A percentile compares a stretch with the other conserved stretches of the same genome.
Evolutionary conservation across 2,888 invertebrate species (phyloP).

Genomic region (Cecidostiba fungosa): DNA sequence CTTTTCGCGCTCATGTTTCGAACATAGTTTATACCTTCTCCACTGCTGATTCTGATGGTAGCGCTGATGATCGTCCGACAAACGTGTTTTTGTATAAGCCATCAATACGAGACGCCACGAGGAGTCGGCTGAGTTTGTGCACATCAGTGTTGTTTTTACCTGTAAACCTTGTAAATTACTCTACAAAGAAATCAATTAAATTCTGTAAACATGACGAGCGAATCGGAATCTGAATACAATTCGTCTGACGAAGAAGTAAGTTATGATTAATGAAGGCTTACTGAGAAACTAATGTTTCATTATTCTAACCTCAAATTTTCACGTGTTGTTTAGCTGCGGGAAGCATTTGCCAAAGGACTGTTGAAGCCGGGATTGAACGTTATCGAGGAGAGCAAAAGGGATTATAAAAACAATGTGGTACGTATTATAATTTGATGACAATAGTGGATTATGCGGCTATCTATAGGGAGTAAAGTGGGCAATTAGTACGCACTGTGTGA

Average conservation of each 20-base stretch:
- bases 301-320: slow-evolving; percentile 70
- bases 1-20: background rate
- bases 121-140: background rate
- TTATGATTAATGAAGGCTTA: slow-evolving; percentile 23
- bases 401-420: slow-evolving; percentile 88
- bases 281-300: background rate
- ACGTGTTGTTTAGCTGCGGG: slow-evolving; percentile 87
- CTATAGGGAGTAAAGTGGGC: too few relatives aligned
- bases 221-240: slow-evolving; percentile 80
- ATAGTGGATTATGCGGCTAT: too few relatives aligned
- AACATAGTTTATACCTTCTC: background rate
- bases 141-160: background rate
- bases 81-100: background rate
- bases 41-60: background rate
- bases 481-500: too few relatives aligned
- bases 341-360: slow-evolving; percentile 92
- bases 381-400: slow-evolving; percentile 83
- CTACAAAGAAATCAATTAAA: background rate
- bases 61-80: background rate
- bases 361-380: slow-evolving; percentile 93
- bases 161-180: background rate
- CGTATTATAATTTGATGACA: slow-evolving; percentile 74
- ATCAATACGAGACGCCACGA: too few relatives aligned
- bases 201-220: slow-evolving; percentile 51
- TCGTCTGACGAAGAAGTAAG: slow-evolving; percentile 84